These are phyloP conservation scores for Echinops telfairi DNA, from an alignment of 2,113 vertebrate genomes.

Conservation along the genomic window DNA sequence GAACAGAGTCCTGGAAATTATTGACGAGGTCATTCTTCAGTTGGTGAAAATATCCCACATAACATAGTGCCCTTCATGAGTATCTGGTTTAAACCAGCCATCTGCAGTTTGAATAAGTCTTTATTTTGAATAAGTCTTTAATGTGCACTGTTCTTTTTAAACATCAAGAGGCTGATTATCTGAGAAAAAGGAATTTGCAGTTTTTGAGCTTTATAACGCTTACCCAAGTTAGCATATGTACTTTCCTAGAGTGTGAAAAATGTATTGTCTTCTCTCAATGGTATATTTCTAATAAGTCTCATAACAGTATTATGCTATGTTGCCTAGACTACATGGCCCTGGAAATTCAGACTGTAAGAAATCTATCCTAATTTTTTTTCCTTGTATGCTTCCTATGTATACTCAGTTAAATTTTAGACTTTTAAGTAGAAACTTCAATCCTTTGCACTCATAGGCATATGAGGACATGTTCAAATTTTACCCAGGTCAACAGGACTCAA, in stretches of 20 bases:
- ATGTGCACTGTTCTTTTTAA: constrained; percentile 73
- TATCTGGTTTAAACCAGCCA: constrained; percentile 65
- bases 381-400: background rate
- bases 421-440: background rate
- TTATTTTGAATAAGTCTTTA: constrained; percentile 70
- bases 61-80: constrained; percentile 57
- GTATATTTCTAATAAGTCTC: constrained; percentile 35
- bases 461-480: background rate
- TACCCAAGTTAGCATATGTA: constrained; percentile 47
- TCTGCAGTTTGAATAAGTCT: constrained; percentile 64
- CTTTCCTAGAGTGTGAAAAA: constrained; percentile 59
- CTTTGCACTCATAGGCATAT: background rate
- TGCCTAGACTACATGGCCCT: constrained; percentile 11
- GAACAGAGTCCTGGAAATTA: constrained; percentile 26
- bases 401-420: background rate
- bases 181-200: constrained; percentile 55
- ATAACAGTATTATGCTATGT: background rate
- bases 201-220: constrained; percentile 63
- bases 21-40: constrained; percentile 63
- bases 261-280: background rate
- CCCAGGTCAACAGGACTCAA: background rate
- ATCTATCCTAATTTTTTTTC: constrained; percentile 51
- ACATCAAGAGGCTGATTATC: constrained; percentile 44
- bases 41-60: constrained; percentile 39
- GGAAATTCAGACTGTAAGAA: background rate